phyloP scores from a whole-genome alignment of 2,797 vertebrate genomes.

The Anableps anableps region DNA sequence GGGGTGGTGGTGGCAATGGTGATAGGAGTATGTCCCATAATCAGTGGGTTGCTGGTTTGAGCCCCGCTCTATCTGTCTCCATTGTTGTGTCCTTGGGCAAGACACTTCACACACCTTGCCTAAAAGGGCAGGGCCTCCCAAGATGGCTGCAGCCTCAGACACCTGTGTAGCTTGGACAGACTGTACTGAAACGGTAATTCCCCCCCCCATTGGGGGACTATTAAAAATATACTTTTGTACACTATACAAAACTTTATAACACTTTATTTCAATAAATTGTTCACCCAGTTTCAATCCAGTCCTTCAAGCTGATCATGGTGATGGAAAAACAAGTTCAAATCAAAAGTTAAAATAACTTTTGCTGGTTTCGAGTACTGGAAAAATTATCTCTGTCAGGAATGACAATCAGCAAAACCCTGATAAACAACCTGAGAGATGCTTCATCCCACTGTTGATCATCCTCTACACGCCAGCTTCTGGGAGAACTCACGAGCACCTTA shows the following conservation, averaged over 20 bases:
- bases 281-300: background rate
- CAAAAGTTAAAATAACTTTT: background rate
- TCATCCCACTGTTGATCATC: background rate
- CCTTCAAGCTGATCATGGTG: too few species aligned
- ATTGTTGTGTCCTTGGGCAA: too few species aligned
- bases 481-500: background rate
- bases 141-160: too few species aligned
- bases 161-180: too few species aligned
- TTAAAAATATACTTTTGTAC: background rate
- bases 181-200: too few species aligned
- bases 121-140: too few species aligned
- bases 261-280: background rate
- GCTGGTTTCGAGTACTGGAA: background rate
- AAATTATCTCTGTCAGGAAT: background rate
- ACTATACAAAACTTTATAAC: background rate
- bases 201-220: too few species aligned
- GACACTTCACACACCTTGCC: too few species aligned
- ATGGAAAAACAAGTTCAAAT: background rate
- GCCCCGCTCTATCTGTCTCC: too few species aligned
- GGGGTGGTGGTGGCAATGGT: too few species aligned
- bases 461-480: background rate
- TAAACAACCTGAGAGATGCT: background rate
- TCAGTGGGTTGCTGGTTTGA: too few species aligned
- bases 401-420: background rate
- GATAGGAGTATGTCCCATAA: too few species aligned